Percentiles rank a stretch among this genome's conserved stretches.
Conservation (phyloP, 2,888 invertebrate genomes). For the Bursaphelenchus okinawaensis region DNA sequence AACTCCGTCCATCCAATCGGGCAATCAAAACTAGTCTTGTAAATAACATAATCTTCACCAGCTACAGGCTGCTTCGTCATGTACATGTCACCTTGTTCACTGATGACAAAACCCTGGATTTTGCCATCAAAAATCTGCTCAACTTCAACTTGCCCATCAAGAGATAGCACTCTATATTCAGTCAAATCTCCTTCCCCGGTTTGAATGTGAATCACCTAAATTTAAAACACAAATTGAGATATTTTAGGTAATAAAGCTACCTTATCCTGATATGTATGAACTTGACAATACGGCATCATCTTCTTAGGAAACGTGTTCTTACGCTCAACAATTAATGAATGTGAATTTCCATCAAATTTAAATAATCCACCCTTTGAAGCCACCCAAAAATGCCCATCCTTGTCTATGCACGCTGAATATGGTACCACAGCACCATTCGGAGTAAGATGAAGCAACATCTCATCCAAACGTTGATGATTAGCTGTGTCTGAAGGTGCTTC, state of each 20-base stretch:
- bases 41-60: conserved; percentile 36
- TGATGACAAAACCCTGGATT: conserved; percentile 40
- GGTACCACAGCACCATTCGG: conserved; percentile 44
- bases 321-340: conserved; percentile 30
- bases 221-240: conserved; percentile 8
- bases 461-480: conserved; percentile 52
- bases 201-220: conserved; percentile 47
- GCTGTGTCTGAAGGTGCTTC: conserved; percentile 50
- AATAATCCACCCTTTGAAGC: conserved; percentile 53
- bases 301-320: conserved; percentile 50
- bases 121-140: conserved; percentile 53
- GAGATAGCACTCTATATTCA: conserved; percentile 35
- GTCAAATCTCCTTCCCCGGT: conserved; percentile 44
- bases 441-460: conserved; percentile 53
- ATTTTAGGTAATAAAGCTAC: conserved; percentile 22
- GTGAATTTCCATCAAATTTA: conserved; percentile 41
- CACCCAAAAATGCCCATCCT: conserved; percentile 37
- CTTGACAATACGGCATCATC: conserved; percentile 52
- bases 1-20: conserved; percentile 51
- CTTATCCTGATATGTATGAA: conserved; percentile 40
- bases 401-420: conserved; percentile 44
- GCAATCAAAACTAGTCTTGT: conserved; percentile 40
- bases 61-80: conserved; percentile 40
- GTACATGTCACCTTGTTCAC: conserved; percentile 43
- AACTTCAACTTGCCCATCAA: conserved; percentile 42